Base-by-base conservation (phyloP, 2,888 invertebrate genomes). In the Drosophila greeni region DNA sequence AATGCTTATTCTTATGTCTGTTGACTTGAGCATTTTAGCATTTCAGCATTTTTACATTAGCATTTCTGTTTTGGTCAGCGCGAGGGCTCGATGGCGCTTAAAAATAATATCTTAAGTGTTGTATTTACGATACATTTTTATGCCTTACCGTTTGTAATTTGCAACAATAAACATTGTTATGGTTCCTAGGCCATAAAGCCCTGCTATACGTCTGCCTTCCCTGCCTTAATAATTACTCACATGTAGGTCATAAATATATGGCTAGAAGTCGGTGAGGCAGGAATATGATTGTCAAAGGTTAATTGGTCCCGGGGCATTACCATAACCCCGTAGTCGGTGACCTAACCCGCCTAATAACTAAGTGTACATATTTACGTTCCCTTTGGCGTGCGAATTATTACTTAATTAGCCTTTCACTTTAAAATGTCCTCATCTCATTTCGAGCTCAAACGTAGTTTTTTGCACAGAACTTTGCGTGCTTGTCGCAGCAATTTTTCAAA, bases 401-500 rank as follows among this genome's bases (percentile, higher is more conserved):
- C 76, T 74, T 82, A 82, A 80, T 80, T 79, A 79, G 79, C 59
- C 55, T 73, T 65, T 62, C 74, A 72, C 68, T 81, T 79, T 72
- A 70, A 75, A 75, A 74, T 71, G 61, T 64, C 62, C 54, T 33
- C 59, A 48, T 54, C 33, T 47, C 51, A 36, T 37, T 40, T 60
- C 24, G 20, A 18, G 62, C 42, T 36, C 47, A 45, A 5, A 16
- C 33, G 20, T 2, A n/a, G 36, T 40, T 24, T 51, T 42, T 40
- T 31, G 43, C 48, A 29, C 36, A 18, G 36, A 26, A 33, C 29
- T 34, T 51, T 24, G 43, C 49, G 60, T 66, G 55, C 71, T 74
- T 72, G 72, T 56, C 53, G 39, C 53, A 49, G 54, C 42, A 62
- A 72, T 73, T 74, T 74, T 68, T 69, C 47, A 75, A 82, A 75